Base-by-base conservation (phyloP, 2,888 invertebrate species). In the Hipparchia sbordonii region DNA sequence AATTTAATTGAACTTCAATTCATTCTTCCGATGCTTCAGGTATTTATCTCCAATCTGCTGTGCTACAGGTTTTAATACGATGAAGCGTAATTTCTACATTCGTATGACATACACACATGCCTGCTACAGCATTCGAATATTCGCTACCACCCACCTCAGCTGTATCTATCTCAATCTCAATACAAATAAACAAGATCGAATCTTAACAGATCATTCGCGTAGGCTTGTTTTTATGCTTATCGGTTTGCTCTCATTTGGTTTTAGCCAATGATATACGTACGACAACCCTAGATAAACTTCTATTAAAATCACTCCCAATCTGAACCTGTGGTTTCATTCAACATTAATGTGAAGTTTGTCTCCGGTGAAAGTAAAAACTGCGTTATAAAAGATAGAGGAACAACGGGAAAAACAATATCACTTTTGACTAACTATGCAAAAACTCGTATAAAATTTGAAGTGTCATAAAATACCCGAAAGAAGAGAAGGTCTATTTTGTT, bases 181-280 rank as follows among this genome's bases (percentile, higher is more conserved):
- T 52, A 67, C 54, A 67, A 67, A 67, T 56, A 67, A 67, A 67
- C 46, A 57, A 57, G 67, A 67, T 57, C 46, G 56, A 56, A 46
- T 67, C 67, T 67, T 67, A 70, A 67, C 72, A 72, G 72, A 75
- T 72, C 67, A 63, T 57, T 67, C 67, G 74, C 70, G 75, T 76
- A 72, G 70, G 72, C 70, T 72, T 75, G 61, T 70, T 71, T 68
- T 67, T 73, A 62, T 73, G 57, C 60, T 56, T 63, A 56, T 70
- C 70, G 6, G 51, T 56, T 56, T 54, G 54, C 12, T 23, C 62
- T 56, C 46, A 70, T 63, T 56, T 61, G 62, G 33, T n/a, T 45
- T 46, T 45, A 13, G 10, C n/a, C 60, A 46, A 33, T 60, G 60
- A 61, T 61, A 69, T 59, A 59, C 45, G 23, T 23, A 23, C n/a